Evolutionary conservation across 2,113 vertebrate genomes (phyloP).

Genomic region (Callorhinus ursinus): DNA sequence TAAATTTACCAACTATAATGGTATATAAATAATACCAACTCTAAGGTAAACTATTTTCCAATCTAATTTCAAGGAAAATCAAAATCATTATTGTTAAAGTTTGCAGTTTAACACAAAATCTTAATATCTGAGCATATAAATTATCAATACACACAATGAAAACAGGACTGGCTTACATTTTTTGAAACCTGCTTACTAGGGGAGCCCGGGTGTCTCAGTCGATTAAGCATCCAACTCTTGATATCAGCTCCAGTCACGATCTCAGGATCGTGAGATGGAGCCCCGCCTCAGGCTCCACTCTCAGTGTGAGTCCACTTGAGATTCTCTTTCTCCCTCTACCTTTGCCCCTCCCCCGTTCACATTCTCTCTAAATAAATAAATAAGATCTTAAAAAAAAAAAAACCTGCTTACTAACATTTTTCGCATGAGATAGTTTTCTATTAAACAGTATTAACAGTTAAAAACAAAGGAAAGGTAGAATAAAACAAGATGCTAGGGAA

Average conservation of each 20-base stretch:
- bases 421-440: background rate
- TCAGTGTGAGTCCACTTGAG: background rate
- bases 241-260: background rate
- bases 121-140: background rate
- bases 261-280: background rate
- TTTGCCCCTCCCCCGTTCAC: background rate
- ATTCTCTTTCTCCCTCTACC: background rate
- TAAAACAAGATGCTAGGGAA: background rate
- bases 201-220: background rate
- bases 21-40: background rate
- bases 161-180: slow-evolving; percentile 24
- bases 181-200: background rate
- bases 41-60: background rate
- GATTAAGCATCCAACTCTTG: background rate
- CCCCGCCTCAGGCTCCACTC: too few relatives aligned
- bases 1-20: background rate
- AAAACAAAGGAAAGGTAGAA: background rate
- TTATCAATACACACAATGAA: slow-evolving; percentile 13
- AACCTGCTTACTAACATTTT: background rate
- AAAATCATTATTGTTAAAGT: background rate
- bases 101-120: slow-evolving; percentile 24
- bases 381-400: background rate
- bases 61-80: slow-evolving; percentile 38
- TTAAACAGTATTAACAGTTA: background rate
- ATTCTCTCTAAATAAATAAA: background rate